Evolutionary conservation across 1,140 invertebrate species (phyloP).

Genomic region (Colletes gigas): DNA sequence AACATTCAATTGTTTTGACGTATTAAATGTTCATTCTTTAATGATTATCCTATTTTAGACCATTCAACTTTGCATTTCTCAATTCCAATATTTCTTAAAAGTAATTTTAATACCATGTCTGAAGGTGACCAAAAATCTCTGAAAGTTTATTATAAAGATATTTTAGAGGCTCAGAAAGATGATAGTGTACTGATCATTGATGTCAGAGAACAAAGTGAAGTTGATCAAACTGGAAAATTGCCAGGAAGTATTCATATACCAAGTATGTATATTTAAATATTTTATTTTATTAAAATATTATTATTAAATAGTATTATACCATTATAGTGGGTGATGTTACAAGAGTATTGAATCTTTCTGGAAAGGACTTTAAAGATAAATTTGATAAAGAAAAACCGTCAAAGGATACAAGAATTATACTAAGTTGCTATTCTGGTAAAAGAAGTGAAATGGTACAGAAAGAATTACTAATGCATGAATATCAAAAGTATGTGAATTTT

Average conservation of each 20-base stretch:
- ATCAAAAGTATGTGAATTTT: constrained; percentile 80
- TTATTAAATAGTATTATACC: not conserved
- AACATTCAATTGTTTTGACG: not conserved
- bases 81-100: constrained; percentile 6
- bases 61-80: constrained; percentile 29
- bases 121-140: constrained; percentile 42
- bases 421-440: constrained; percentile 84
- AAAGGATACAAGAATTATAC: constrained; percentile 82
- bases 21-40: not conserved
- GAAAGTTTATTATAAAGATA: constrained; percentile 72
- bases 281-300: constrained; percentile 23
- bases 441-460: constrained; percentile 83
- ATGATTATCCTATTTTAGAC: constrained; percentile 16
- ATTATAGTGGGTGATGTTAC: constrained; percentile 73
- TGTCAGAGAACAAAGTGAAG: constrained; percentile 85
- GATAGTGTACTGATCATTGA: constrained; percentile 82
- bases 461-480: constrained; percentile 82
- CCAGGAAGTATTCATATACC: constrained; percentile 88
- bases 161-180: constrained; percentile 75
- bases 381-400: constrained; percentile 81
- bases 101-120: not conserved
- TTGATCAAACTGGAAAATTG: constrained; percentile 84
- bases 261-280: constrained; percentile 78
- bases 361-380: constrained; percentile 76
- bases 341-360: constrained; percentile 63